These are phyloP conservation scores for Ormyrus thymus DNA, from an alignment of 2,888 invertebrate species.

Conservation along the genomic window DNA sequence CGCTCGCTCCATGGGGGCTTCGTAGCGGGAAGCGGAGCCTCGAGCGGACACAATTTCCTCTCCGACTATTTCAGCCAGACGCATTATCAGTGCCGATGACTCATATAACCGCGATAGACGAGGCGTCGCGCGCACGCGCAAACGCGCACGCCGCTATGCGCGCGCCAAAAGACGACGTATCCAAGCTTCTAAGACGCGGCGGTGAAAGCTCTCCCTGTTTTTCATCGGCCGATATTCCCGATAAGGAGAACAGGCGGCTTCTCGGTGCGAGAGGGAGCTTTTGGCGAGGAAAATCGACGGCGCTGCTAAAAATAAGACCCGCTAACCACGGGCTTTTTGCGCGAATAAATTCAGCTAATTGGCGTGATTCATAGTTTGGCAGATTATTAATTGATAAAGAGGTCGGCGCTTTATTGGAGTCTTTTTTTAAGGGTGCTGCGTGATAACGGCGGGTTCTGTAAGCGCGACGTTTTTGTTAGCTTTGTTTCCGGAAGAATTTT, in stretches of 20 bases:
- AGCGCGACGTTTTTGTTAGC: not conserved
- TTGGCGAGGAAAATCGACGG: not conserved
- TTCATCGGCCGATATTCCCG: not conserved
- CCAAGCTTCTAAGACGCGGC: not conserved
- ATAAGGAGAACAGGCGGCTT: constrained; percentile 24
- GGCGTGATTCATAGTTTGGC: constrained; percentile 1
- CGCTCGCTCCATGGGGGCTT: not conserved
- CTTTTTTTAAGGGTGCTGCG: too few species aligned
- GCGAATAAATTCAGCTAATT: constrained; percentile 19
- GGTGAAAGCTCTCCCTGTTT: not conserved
- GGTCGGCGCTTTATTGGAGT: too few species aligned
- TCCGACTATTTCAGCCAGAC: constrained; percentile 40
- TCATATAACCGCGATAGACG: constrained; percentile 24
- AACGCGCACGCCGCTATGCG: not conserved
- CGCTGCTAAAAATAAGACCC: not conserved
- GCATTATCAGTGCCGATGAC: constrained; percentile 48
- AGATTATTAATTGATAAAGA: constrained; percentile 16
- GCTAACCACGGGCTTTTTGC: not conserved
- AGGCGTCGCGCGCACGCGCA: not conserved
- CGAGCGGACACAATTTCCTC: constrained; percentile 46
- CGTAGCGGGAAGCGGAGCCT: not conserved
- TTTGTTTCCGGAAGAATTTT: constrained; percentile 8
- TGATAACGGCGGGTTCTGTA: too few species aligned
- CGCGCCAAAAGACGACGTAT: not conserved
- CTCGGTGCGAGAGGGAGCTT: not conserved